Evolutionary conservation across 1,140 invertebrate species (phyloP).

Genomic region (Bicyclus anynana): DNA sequence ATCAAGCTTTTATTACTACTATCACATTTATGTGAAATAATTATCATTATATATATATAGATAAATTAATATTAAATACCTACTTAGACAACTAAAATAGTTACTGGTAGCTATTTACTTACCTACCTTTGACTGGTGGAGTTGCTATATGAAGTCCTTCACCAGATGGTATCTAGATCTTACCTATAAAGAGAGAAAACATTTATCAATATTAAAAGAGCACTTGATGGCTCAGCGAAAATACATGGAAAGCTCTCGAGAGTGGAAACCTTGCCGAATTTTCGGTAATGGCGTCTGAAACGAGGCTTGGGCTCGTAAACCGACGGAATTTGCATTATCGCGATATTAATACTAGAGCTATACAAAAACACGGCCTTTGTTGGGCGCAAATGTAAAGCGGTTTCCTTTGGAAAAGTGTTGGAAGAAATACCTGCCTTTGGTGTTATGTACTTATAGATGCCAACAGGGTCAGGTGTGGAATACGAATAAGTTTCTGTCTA

Average conservation of each 20-base stretch:
- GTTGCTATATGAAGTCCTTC: background rate
- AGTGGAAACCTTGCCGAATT: conserved; percentile 56
- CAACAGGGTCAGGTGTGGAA: background rate
- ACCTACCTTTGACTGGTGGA: too few species aligned
- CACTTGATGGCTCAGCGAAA: conserved; percentile 40
- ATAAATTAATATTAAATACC: too few species aligned
- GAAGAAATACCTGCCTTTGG: conserved; percentile 23
- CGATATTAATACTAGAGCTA: conserved; percentile 56
- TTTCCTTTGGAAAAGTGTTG: conserved; percentile 27
- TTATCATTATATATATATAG: too few species aligned
- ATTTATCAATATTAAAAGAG: conserved; percentile 45
- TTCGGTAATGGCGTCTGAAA: conserved; percentile 55
- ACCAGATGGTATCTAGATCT: background rate
- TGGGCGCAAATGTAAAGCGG: conserved; percentile 25
- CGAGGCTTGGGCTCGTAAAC: conserved; percentile 42
- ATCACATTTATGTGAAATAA: too few species aligned
- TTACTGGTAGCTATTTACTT: too few species aligned
- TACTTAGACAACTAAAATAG: too few species aligned
- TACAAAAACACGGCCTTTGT: conserved; percentile 48
- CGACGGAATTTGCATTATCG: conserved; percentile 64
- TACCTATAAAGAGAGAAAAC: conserved; percentile 9
- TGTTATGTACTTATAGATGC: background rate
- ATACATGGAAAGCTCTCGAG: conserved; percentile 49
- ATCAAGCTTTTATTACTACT: too few species aligned
- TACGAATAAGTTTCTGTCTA: background rate